Evolutionary conservation across 2,113 vertebrate species (phyloP), one percentile per base, ranked within the genome.

Genomic region (Gulo gulo): DNA sequence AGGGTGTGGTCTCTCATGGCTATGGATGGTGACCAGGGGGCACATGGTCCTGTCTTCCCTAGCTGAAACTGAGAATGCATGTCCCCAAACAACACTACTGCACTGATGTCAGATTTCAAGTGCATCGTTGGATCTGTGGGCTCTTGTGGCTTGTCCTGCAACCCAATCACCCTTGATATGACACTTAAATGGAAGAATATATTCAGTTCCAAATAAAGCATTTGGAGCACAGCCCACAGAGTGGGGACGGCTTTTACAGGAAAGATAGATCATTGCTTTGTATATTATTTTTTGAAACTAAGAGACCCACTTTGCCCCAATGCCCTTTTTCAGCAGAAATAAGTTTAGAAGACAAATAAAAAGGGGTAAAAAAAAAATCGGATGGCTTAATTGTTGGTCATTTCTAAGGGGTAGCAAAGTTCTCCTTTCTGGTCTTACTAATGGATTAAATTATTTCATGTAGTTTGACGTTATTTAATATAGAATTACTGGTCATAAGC

Each of bases 251-350:
- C n/a, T 52, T 92, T 89, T 26, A 74, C 15, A 92, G 67, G 36
- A 93, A 24, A 87, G 67, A 55, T 26, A 87, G 67, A 65, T 34
- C 83, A 91, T 71, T 89, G 55, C 7, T 93, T 74, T 26, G 16
- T n/a, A 29, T 55, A 50, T 87, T 55, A 90, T 91, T 91, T 96
- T 65, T 78, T 81, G 57, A 93, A 93, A 93, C 57, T 65, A 79
- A 94, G 89, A 80, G 7, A 88, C 84, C 71, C 52, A 71, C 42
- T 96, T 93, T 82, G 55, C 12, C 76, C 24, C 16, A 82, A 57
- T 88, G 50, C 2, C 34, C 45, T 93, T 91, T 94, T 88, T 6
- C 88, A 79, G 50, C 7, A 63, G 80, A 81, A 91, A 74, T 81
- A 91, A 42, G 20, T 81, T 91, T 76, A 39, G 86, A 96, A 92